These are phyloP conservation scores for Salvelinus namaycush DNA, from an alignment of 2,113 vertebrate species.

Conservation along the genomic window DNA sequence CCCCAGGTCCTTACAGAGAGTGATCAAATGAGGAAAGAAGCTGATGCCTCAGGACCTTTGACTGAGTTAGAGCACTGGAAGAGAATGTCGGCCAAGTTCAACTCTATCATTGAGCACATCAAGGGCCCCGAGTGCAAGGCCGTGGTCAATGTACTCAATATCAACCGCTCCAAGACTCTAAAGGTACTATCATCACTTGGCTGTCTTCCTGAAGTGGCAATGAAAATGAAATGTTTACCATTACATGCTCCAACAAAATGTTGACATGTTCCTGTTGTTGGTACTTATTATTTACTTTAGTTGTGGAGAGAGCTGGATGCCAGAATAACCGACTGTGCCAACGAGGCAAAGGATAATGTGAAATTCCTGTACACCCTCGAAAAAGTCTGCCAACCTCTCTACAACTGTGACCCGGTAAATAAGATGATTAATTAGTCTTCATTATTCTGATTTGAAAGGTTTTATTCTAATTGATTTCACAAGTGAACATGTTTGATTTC, in stretches of 20 bases:
- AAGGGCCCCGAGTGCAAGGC: constrained; percentile 76
- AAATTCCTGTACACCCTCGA: constrained; percentile 80
- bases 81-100: constrained; percentile 76
- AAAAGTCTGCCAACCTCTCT: constrained; percentile 81
- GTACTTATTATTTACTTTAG: constrained; percentile 56
- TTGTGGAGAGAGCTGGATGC: constrained; percentile 79
- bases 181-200: constrained; percentile 62
- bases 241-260: background rate
- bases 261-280: background rate
- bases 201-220: background rate
- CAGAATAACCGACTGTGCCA: constrained; percentile 80
- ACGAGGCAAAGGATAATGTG: constrained; percentile 85
- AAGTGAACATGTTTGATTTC: constrained; percentile 49
- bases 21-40: constrained; percentile 75
- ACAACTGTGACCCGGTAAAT: constrained; percentile 78
- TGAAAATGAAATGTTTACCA: background rate
- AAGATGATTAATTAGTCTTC: too few relatives aligned
- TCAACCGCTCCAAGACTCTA: constrained; percentile 75
- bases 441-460: background rate
- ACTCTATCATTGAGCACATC: constrained; percentile 82
- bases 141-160: constrained; percentile 75
- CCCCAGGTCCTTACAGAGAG: constrained; percentile 79
- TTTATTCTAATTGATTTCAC: background rate
- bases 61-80: constrained; percentile 84
- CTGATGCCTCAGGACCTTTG: constrained; percentile 77